These are phyloP conservation scores for Eutolmus rufibarbis DNA, from an alignment of 2,888 invertebrate genomes.

Conservation along the genomic window DNA sequence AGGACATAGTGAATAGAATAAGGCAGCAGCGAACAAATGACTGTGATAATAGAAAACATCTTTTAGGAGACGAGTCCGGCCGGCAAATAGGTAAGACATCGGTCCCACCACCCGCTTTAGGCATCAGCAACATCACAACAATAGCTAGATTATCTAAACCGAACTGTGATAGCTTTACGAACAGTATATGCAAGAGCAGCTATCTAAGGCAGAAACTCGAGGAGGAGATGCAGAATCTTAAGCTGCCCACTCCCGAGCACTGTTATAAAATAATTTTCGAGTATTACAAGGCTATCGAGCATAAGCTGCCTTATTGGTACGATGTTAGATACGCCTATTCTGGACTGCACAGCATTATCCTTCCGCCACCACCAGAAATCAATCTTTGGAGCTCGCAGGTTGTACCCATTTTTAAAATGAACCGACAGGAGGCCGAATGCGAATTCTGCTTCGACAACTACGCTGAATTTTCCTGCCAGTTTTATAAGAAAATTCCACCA, in stretches of 20 bases:
- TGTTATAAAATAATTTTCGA: conserved; percentile 48
- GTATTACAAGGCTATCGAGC: conserved; percentile 49
- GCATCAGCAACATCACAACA: background rate
- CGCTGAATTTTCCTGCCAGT: conserved; percentile 66
- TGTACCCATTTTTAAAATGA: conserved; percentile 61
- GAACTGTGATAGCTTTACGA: conserved; percentile 22
- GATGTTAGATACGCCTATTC: conserved; percentile 62
- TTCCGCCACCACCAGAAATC: conserved; percentile 60
- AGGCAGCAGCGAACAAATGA: background rate
- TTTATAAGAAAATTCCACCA: conserved; percentile 62
- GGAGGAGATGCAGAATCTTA: background rate
- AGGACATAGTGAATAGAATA: background rate
- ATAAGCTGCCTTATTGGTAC: conserved; percentile 61
- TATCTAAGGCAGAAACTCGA: background rate
- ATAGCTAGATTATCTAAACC: conserved; percentile 17
- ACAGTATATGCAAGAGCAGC: conserved; percentile 14
- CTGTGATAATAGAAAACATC: conserved; percentile 13
- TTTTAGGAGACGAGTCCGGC: background rate
- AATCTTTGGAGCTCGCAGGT: conserved; percentile 61
- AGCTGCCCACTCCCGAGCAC: conserved; percentile 40
- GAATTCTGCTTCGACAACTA: conserved; percentile 69
- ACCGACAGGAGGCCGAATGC: conserved; percentile 64
- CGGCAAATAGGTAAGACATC: background rate
- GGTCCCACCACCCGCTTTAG: background rate
- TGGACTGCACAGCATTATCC: conserved; percentile 61